These are phyloP conservation scores for Trididemnum clinides DNA, from an alignment of 23 tunicate genomes.

Conservation along the genomic window DNA sequence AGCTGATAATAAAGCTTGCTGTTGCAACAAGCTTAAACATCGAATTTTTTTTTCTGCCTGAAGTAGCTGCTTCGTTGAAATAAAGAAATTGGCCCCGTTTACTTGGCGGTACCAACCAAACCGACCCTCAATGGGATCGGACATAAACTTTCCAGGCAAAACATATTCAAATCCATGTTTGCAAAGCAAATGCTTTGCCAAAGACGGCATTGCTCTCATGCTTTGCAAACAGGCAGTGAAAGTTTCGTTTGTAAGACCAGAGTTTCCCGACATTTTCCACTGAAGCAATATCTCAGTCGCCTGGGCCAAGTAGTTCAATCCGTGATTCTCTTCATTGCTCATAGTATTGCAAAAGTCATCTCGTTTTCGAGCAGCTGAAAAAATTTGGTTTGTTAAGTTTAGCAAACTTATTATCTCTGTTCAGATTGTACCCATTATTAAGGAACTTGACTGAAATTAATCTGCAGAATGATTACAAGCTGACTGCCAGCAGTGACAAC, in stretches of 20 bases:
- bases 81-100: not conserved
- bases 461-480: too few relatives aligned
- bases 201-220: not conserved
- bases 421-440: too few relatives aligned
- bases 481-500: too few relatives aligned
- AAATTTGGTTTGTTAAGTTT: too few relatives aligned
- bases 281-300: too few relatives aligned
- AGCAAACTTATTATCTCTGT: too few relatives aligned
- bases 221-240: not conserved
- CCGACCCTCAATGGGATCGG: too few relatives aligned
- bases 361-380: too few relatives aligned
- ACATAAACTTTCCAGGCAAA: not conserved
- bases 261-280: not conserved
- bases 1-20: not conserved
- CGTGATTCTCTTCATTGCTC: too few relatives aligned
- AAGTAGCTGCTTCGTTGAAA: not conserved
- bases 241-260: not conserved
- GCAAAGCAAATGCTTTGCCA: not conserved
- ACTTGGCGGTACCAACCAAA: slow-evolving; percentile 14
- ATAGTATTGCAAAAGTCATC: too few relatives aligned
- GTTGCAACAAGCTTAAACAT: not conserved
- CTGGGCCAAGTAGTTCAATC: not conserved
- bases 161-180: not conserved
- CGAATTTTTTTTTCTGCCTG: not conserved
- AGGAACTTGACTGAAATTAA: too few relatives aligned